Evolutionary conservation across 2,888 invertebrate genomes (phyloP).

Genomic region (Cancer borealis): DNA sequence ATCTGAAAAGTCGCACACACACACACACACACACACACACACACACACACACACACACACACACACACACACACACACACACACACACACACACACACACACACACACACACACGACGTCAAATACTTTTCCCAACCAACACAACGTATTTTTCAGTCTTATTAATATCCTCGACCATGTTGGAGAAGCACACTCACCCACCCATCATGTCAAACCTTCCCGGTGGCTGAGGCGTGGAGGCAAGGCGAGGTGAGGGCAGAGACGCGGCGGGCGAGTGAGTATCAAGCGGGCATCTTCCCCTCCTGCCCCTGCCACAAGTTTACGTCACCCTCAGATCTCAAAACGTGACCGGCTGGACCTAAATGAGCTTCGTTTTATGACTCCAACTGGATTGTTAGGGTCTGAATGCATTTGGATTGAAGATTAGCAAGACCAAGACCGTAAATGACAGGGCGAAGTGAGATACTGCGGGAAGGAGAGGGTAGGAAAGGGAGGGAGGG

Average conservation of each 20-base stretch:
- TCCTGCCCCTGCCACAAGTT: constrained; percentile 52
- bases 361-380: constrained; percentile 72
- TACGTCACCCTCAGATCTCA: constrained; percentile 56
- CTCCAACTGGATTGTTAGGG: constrained; percentile 62
- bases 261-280: background rate
- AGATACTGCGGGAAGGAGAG: constrained; percentile 61
- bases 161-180: constrained; percentile 11
- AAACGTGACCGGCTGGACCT: constrained; percentile 65
- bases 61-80: constrained; percentile 27
- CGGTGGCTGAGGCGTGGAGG: background rate
- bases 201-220: background rate
- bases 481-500: background rate
- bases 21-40: constrained; percentile 38
- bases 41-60: constrained; percentile 42
- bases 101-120: constrained; percentile 17
- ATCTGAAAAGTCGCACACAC: constrained; percentile 2
- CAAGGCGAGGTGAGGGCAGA: background rate
- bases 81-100: constrained; percentile 1
- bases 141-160: background rate
- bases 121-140: background rate
- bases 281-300: constrained; percentile 46
- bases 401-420: constrained; percentile 70
- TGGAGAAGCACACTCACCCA: background rate
- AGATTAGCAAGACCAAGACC: constrained; percentile 71
- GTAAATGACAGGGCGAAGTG: constrained; percentile 69